Evolutionary conservation across 2,888 invertebrate genomes (phyloP), one percentile per base, ranked within the genome.

Genomic region (Leucozona laternaria): DNA sequence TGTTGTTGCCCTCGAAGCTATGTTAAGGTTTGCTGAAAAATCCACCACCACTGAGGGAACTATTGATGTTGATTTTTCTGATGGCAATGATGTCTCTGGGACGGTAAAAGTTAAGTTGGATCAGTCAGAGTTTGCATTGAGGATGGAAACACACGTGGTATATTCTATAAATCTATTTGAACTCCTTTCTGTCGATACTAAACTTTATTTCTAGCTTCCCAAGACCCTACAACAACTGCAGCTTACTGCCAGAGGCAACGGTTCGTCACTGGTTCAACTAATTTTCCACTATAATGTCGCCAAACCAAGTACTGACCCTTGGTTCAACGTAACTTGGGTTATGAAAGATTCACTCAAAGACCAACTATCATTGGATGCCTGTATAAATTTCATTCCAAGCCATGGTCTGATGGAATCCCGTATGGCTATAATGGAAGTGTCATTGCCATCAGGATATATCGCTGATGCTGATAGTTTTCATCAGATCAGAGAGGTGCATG

Each of bases 391-490:
- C 68, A 58, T 88, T 37, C 37, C 68, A 2, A 31, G 50, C 0
- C 88, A 89, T 34, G 89, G 90, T n/a, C 89, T 94, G 37, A 94
- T 94, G 89, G 94, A 95, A 68, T 95, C 96, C 84, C 98, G 98
- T 88, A 96, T 98, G 95, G 97, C 97, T 10, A 96, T 98, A 1
- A 96, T 98, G 94, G 97, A 98, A 90, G 96, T 98, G 0, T 95
- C 95, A 87, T 93, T 98, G 81, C 98, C 98, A 0, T 97, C 98
- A 0, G 98, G 98, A n/a, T 98, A 96, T 91, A 95, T 96, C 0
- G 96, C 97, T 0, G 97, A 98, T 89, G 93, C 95, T 88, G 95
- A 95, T 89, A 96, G 95, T 0, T 93, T 97, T 31, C 96, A 95
- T 6, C 94, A 94, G 88, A 92, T 95, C 48, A 88, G 89, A 53